Conservation (phyloP, 2,113 vertebrate genomes). For the Laterallus jamaicensis region DNA sequence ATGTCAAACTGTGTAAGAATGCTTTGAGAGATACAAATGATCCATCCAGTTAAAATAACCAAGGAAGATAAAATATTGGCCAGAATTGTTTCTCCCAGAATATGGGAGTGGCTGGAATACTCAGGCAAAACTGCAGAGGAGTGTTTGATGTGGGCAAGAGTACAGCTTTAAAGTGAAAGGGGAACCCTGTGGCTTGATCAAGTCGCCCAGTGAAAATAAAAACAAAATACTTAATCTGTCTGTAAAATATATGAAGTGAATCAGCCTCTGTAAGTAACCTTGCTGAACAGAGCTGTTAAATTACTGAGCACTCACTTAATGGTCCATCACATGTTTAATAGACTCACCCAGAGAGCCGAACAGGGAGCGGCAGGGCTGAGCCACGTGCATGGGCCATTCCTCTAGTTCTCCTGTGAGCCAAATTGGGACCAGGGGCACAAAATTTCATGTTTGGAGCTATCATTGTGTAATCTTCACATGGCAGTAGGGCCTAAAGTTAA, state of each 20-base stretch:
- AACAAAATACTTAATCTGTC: neutral
- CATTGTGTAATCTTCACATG: neutral
- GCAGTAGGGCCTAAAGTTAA: neutral
- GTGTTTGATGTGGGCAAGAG: neutral
- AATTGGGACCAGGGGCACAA: neutral
- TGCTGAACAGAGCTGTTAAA: neutral
- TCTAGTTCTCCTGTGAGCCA: neutral
- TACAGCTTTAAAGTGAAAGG: neutral
- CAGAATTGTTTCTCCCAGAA: neutral
- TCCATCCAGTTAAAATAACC: neutral
- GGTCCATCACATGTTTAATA: neutral
- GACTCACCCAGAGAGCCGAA: neutral
- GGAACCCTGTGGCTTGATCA: neutral
- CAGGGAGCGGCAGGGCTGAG: neutral
- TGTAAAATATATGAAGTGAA: neutral
- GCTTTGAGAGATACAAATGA: conserved; percentile 27
- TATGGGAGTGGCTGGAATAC: neutral
- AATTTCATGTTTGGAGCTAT: neutral
- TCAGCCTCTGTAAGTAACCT: neutral
- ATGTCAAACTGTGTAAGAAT: conserved; percentile 14
- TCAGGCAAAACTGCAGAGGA: neutral
- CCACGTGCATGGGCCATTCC: neutral
- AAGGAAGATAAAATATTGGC: neutral
- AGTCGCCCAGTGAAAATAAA: neutral
- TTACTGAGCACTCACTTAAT: neutral